These are phyloP conservation scores for Auanema freiburgensis DNA, from an alignment of 2,888 invertebrate genomes.

Conservation along the genomic window DNA sequence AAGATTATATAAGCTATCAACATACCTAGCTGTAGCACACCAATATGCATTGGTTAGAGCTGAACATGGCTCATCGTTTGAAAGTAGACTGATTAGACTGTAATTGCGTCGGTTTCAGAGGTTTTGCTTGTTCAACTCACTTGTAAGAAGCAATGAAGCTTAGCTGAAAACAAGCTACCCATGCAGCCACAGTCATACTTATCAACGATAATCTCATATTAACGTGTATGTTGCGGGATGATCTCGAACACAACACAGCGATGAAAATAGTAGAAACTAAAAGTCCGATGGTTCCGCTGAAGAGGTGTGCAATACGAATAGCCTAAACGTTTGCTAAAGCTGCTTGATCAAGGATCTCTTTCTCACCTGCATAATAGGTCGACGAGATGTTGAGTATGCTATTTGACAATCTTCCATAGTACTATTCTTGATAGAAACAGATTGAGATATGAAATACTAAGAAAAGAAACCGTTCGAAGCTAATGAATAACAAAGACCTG, in stretches of 20 bases:
- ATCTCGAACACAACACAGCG: slow-evolving; percentile 34
- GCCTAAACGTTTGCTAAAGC: slow-evolving; percentile 29
- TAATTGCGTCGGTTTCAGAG: not conserved
- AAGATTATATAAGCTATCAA: not conserved
- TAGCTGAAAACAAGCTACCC: slow-evolving; percentile 40
- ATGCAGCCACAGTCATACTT: slow-evolving; percentile 34
- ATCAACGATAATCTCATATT: slow-evolving; percentile 43
- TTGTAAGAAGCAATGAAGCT: slow-evolving; percentile 37
- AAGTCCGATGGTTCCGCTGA: slow-evolving; percentile 34
- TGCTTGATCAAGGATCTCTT: too few relatives aligned
- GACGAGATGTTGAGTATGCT: slow-evolving; percentile 33
- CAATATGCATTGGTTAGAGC: slow-evolving; percentile 12
- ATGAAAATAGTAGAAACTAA: slow-evolving; percentile 37
- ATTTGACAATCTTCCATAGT: slow-evolving; percentile 36
- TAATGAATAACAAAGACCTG: too few relatives aligned
- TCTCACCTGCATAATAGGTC: slow-evolving; percentile 41
- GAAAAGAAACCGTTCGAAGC: not conserved
- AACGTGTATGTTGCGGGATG: slow-evolving; percentile 37
- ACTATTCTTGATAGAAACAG: slow-evolving; percentile 42
- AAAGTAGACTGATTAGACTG: slow-evolving; percentile 11
- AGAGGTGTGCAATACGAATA: slow-evolving; percentile 38
- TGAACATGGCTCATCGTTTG: slow-evolving; percentile 11
- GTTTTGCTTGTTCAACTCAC: slow-evolving; percentile 16
- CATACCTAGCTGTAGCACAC: slow-evolving; percentile 13
- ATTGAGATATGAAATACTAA: slow-evolving; percentile 34